Conservation (phyloP, 2,888 invertebrate genomes). For the Brachycybe producta region DNA sequence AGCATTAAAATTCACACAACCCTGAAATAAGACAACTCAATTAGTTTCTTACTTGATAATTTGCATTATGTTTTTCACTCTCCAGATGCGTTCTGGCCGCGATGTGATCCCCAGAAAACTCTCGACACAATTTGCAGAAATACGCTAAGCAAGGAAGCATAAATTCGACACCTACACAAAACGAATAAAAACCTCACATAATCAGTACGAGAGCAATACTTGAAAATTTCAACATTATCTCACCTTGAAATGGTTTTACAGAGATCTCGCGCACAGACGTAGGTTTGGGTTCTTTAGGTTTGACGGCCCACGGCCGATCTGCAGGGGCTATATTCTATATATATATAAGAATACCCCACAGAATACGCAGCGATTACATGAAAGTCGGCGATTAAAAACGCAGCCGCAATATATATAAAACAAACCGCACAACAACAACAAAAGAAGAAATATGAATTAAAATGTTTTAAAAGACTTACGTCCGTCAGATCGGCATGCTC, state of each 20-base stretch:
- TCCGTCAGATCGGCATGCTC: conserved; percentile 12
- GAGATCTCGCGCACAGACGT: background rate
- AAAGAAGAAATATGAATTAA: background rate
- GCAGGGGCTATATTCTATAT: background rate
- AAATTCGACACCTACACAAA: conserved; percentile 29
- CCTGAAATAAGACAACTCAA: too few species aligned
- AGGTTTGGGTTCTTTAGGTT: background rate
- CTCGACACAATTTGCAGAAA: conserved; percentile 30
- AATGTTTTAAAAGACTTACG: background rate
- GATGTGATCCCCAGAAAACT: conserved; percentile 28
- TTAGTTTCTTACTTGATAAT: conserved; percentile 26
- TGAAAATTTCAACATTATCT: too few species aligned
- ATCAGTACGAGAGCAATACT: background rate
- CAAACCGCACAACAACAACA: background rate
- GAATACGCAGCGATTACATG: conserved; percentile 3
- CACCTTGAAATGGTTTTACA: conserved; percentile 12
- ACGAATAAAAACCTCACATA: background rate
- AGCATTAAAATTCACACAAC: too few species aligned
- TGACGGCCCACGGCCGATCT: conserved; percentile 9
- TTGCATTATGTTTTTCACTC: conserved; percentile 27
- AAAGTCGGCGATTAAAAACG: background rate
- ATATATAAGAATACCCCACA: too few species aligned
- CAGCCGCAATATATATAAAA: background rate
- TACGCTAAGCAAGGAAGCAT: conserved; percentile 28
- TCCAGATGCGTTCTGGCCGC: conserved; percentile 29